Base-by-base conservation (phyloP, 1,140 invertebrate genomes). In the Polypedilum vanderplanki region DNA sequence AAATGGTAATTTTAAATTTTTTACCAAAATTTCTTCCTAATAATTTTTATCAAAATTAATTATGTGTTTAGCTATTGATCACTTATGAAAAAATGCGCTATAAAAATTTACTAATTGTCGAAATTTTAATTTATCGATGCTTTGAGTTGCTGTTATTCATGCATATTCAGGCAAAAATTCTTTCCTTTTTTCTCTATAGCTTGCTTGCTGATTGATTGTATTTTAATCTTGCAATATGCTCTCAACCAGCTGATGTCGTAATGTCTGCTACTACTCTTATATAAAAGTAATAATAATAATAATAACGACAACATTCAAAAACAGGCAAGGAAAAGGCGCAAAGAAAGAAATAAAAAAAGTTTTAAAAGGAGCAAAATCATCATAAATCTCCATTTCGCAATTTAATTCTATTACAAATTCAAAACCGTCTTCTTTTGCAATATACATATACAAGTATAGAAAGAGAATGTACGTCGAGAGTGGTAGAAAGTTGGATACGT, bases 331-430 rank as follows among this genome's bases (percentile, higher is more conserved):
- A 57, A 12, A 57, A 57, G 46, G 12, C 12, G 46, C 46, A 57
- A 57, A 57, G 12, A 15, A 57, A 57, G 10, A 57, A 57, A 57
- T n/a, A 57, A 57, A 57, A 57, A 57, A 57, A 57, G 12, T 57
- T 57, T 57, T 12, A 12, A 8, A 57, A 12, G 46, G 12, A n/a
- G 46, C 4, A 70, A 22, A 70, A 70, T 70, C 20, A 70, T 70
- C 17, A 70, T 70, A 70, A 70, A 70, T 70, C 65, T 70, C 65
- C 65, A 70, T 70, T 70, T 22, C 65, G 65, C 20, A 22, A 57
- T 70, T 70, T 70, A 70, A 70, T 70, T 70, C 20, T 70, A 70
- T 70, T 70, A 22, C 65, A 18, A 18, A 70, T 20, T 22, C 17
- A 20, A 20, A 20, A 70, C 65, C 65, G 20, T 70, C 15, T 12